Evolutionary conservation across 2,113 vertebrate species (phyloP), one percentile per base, ranked within the genome.

Genomic region (Campylomormyrus tamandua): DNA sequence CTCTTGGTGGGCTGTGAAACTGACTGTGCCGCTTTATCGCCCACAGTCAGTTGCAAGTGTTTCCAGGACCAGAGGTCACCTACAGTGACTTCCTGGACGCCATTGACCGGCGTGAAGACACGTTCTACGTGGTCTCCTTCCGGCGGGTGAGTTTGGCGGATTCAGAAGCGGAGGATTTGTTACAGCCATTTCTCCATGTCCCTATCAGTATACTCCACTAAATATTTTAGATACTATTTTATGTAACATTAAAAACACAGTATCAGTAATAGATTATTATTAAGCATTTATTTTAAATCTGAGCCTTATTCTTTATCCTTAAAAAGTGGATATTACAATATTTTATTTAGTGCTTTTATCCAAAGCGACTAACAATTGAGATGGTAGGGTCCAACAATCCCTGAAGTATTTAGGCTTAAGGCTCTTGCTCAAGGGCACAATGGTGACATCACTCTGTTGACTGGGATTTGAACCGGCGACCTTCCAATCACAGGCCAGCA

Each of bases 61-160:
- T 97, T 83, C 95, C 95, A n/a, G 96, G 96, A 42, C 96, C 97
- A 0, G 96, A 97, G 92, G 95, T 96, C 83, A 97, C 96, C 0
- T 97, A 98, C 94, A 96, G 94, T 0, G 97, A 97, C 92, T 98
- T 98, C 94, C 94, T 98, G 92, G 97, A 98, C 15, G 97, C 97
- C 53, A 97, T 98, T 2, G 97, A 98, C 90, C 96, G 97, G 0
- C 93, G 97, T 8, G 97, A 98, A 90, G 97, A 98, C 93, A 98
- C 97, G 0, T 98, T 98, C 93, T 98, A 98, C 13, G 97, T 98
- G 0, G 97, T 98, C 15, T 98, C 97, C 0, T 98, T 98, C 94
- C 96, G 97, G 92, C 94, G 97, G 95, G 97, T 98, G 88, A 95
- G 92, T 1, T 56, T 66, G 10, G 39, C 5, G 15, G 66, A 35